These are phyloP conservation scores for Vidua chalybeata DNA, from an alignment of 2,113 vertebrate genomes.

Conservation along the genomic window DNA sequence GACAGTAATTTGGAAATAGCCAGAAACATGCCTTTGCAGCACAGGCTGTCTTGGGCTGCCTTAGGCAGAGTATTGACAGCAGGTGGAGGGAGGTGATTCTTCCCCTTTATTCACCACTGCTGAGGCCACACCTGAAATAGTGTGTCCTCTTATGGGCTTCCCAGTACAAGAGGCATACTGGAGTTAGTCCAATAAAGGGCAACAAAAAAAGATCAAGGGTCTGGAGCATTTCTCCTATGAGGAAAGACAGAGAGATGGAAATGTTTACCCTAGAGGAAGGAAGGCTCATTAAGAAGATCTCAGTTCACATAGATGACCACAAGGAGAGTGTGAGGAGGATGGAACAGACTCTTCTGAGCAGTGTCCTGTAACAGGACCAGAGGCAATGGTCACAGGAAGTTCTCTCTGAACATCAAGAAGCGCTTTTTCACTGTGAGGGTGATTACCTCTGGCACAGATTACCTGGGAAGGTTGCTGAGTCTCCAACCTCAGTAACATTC, in stretches of 20 bases:
- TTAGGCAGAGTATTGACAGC: neutral
- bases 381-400: neutral
- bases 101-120: neutral
- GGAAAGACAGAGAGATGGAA: neutral
- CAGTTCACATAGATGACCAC: neutral
- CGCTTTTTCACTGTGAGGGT: neutral
- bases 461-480: neutral
- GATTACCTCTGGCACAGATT: neutral
- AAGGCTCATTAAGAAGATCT: neutral
- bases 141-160: neutral
- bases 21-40: neutral
- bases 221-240: neutral
- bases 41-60: neutral
- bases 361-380: neutral
- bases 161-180: neutral
- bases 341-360: neutral
- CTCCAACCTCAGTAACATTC: neutral
- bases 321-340: neutral
- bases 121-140: neutral
- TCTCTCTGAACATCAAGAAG: neutral
- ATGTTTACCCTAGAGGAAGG: neutral
- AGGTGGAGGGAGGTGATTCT: neutral
- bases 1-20: neutral
- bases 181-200: neutral
- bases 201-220: neutral